Percentiles rank a stretch among this genome's conserved stretches.
Conservation (phyloP, 2,888 invertebrate species). For the Drosophila dives region DNA sequence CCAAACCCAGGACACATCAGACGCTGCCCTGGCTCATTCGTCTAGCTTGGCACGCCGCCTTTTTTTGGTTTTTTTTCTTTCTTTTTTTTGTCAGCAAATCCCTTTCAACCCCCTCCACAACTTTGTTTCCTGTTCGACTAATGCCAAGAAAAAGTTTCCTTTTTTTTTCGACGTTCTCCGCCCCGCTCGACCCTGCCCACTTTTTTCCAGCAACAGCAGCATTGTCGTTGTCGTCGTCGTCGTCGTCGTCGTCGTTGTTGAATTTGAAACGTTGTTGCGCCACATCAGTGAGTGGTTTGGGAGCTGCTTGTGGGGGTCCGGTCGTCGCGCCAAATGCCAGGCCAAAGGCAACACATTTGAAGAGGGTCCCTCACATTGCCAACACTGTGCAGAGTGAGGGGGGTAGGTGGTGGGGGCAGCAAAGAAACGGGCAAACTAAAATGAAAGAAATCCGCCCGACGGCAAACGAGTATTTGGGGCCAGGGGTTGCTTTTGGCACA, state of each 20-base stretch:
- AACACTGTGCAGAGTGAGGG: constrained; percentile 40
- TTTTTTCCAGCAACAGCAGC: constrained; percentile 34
- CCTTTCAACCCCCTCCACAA: constrained; percentile 31
- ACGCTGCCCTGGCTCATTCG: constrained; percentile 59
- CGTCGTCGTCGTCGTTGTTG: constrained; percentile 57
- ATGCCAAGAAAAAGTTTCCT: constrained; percentile 79
- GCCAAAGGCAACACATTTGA: constrained; percentile 74
- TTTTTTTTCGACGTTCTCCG: constrained; percentile 51
- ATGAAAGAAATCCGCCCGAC: constrained; percentile 74
- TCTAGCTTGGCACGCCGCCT: constrained; percentile 71
- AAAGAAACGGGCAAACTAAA: constrained; percentile 80
- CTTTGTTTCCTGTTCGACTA: constrained; percentile 78
- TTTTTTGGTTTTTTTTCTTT: constrained; percentile 53
- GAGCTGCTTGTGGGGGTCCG: constrained; percentile 48
- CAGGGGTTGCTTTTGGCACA: constrained; percentile 19
- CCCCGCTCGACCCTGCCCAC: constrained; percentile 20
- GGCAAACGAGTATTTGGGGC: constrained; percentile 25
- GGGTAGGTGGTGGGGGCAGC: constrained; percentile 27
- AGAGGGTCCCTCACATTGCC: constrained; percentile 68
- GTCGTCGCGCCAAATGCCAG: constrained; percentile 73
- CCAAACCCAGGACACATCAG: constrained; percentile 60
- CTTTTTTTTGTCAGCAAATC: constrained; percentile 43
- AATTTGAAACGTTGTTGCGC: constrained; percentile 66
- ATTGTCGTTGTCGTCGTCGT: constrained; percentile 45
- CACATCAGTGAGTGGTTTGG: constrained; percentile 38